These are phyloP conservation scores for Bursaphelenchus mucronatus DNA, from an alignment of 1,140 invertebrate species.

Conservation along the genomic window DNA sequence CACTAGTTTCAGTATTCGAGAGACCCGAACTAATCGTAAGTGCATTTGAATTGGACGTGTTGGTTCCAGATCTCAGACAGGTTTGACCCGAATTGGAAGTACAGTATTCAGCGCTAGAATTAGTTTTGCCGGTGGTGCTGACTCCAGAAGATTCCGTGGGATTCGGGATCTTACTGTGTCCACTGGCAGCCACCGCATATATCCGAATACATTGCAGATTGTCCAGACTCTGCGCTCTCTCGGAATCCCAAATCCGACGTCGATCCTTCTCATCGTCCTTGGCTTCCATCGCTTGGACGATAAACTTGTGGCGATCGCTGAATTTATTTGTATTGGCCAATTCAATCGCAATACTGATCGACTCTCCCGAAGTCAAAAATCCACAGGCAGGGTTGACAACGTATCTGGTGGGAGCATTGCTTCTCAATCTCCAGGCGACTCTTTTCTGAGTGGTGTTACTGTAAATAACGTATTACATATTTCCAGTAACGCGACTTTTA, in stretches of 20 bases:
- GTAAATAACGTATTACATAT: background rate
- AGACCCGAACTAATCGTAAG: too few species aligned
- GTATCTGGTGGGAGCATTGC: conserved; percentile 28
- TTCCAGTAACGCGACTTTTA: background rate
- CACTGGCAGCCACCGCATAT: conserved; percentile 13
- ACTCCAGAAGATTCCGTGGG: background rate
- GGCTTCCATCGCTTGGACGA: conserved; percentile 29
- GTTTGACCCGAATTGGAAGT: background rate
- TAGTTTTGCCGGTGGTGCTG: background rate
- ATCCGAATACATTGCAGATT: conserved; percentile 27
- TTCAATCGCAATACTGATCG: conserved; percentile 24
- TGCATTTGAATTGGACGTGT: too few species aligned
- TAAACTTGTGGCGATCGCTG: conserved; percentile 24
- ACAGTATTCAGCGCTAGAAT: background rate
- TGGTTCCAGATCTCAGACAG: too few species aligned
- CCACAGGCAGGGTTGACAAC: conserved; percentile 24
- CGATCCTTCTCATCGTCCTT: conserved; percentile 29
- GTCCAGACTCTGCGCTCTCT: conserved; percentile 20
- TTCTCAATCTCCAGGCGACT: conserved; percentile 28
- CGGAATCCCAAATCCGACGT: conserved; percentile 23
- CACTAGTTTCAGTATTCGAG: too few species aligned
- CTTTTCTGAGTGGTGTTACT: conserved; percentile 27
- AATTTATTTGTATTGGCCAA: conserved; percentile 23
- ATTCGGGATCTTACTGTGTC: too few species aligned
- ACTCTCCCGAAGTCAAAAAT: conserved; percentile 25